Conservation (phyloP, 1,140 invertebrate species). For the Lucilia cuprina region DNA sequence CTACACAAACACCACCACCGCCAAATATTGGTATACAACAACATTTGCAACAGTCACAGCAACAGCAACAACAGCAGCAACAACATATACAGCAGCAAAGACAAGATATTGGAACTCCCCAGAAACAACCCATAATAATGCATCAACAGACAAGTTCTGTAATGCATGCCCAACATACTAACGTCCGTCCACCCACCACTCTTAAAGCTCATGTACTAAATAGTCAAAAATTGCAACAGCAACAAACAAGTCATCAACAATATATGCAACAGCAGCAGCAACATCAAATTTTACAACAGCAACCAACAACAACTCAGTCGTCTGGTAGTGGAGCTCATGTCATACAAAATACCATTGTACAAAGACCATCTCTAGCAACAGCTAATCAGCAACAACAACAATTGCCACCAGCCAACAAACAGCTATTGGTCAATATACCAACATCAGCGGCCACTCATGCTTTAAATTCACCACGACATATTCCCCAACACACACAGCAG, state of each 20-base stretch:
- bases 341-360: background rate
- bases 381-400: background rate
- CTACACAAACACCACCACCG: background rate
- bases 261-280: conserved; percentile 36
- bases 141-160: conserved; percentile 50
- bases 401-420: conserved; percentile 39
- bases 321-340: background rate
- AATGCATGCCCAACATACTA: conserved; percentile 53
- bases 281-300: conserved; percentile 22
- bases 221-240: conserved; percentile 55
- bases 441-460: conserved; percentile 41
- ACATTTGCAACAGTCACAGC: background rate
- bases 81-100: background rate
- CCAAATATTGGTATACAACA: conserved; percentile 46
- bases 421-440: conserved; percentile 55
- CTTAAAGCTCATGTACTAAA: conserved; percentile 58
- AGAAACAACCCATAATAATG: conserved; percentile 51
- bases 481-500: conserved; percentile 32
- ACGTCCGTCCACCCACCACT: conserved; percentile 49
- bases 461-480: conserved; percentile 37
- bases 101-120: conserved; percentile 23
- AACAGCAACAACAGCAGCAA: background rate
- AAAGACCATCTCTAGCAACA: background rate
- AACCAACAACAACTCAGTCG: background rate
- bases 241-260: conserved; percentile 41